Conservation (phyloP, 2,797 vertebrate species). For the Phylloscopus collybita region DNA sequence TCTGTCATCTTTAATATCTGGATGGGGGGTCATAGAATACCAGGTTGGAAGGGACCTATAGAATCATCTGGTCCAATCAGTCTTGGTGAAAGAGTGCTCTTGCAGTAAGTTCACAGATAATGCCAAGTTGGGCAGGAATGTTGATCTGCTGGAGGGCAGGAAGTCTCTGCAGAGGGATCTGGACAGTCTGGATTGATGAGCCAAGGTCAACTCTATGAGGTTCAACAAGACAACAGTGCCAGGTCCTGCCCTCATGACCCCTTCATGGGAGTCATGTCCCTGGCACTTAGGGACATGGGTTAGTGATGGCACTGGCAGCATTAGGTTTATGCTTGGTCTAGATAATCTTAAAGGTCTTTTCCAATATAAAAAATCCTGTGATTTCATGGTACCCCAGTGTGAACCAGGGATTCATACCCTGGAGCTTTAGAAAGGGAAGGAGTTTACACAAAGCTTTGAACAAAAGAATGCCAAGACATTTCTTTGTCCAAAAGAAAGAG, state of each 20-base stretch:
- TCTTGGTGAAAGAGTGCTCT: neutral
- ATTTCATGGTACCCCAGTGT: neutral
- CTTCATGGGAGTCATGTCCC: neutral
- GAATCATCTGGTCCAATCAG: too few relatives aligned
- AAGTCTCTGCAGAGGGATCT: neutral
- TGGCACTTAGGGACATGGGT: neutral
- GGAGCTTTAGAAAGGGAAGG: neutral
- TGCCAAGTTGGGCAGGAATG: neutral
- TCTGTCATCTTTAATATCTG: neutral
- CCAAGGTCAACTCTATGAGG: neutral
- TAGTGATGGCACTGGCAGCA: neutral
- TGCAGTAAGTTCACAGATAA: neutral
- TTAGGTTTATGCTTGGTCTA: rapidly evolving
- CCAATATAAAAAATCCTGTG: neutral
- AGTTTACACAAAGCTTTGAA: neutral
- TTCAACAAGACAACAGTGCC: neutral
- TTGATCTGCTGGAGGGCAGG: neutral
- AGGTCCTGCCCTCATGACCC: neutral
- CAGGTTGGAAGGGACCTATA: neutral
- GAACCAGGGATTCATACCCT: neutral
- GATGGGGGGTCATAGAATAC: neutral
- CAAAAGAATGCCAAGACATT: neutral
- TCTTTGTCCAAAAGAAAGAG: neutral
- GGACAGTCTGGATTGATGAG: neutral
- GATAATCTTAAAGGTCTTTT: neutral